phyloP scores from a whole-genome alignment of 2,888 invertebrate genomes.

The Parnassius smintheus region DNA sequence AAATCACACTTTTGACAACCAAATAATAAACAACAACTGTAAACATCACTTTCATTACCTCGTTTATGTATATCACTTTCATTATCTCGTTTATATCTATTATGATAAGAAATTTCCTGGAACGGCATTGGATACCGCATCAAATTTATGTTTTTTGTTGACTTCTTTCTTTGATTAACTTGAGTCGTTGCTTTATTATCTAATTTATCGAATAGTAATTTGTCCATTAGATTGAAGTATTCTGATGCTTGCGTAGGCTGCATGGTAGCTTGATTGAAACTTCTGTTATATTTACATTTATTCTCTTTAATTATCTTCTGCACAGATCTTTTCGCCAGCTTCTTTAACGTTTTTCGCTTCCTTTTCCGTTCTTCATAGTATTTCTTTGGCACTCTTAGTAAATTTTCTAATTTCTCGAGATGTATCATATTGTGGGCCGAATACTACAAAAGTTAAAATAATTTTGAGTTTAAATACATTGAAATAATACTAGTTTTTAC shows the following conservation, averaged over 20 bases:
- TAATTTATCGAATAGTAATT: constrained; percentile 36
- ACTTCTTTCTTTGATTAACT: constrained; percentile 44
- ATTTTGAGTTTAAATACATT: too few relatives aligned
- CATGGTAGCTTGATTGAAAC: constrained; percentile 41
- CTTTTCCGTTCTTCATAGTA: constrained; percentile 46
- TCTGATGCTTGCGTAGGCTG: constrained; percentile 38
- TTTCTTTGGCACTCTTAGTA: constrained; percentile 52
- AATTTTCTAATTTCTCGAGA: constrained; percentile 58
- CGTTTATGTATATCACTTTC: constrained; percentile 11
- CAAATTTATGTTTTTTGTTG: constrained; percentile 45
- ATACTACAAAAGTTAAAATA: constrained; percentile 27
- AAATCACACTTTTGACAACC: constrained; percentile 47
- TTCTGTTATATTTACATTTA: constrained; percentile 46
- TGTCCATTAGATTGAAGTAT: constrained; percentile 27
- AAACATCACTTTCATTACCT: constrained; percentile 39
- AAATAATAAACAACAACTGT: constrained; percentile 26
- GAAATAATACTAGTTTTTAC: too few relatives aligned
- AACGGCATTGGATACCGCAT: constrained; percentile 59
- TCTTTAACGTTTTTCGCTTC: constrained; percentile 45
- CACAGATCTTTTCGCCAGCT: constrained; percentile 59
- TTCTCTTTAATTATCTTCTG: constrained; percentile 72
- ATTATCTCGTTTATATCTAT: constrained; percentile 46
- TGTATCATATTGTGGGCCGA: constrained; percentile 45
- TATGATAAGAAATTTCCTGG: constrained; percentile 42
- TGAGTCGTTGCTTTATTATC: constrained; percentile 47